Percentiles rank a stretch among this genome's conserved stretches.
Conservation (phyloP, 2,113 vertebrate species). For the Clupea harengus region DNA sequence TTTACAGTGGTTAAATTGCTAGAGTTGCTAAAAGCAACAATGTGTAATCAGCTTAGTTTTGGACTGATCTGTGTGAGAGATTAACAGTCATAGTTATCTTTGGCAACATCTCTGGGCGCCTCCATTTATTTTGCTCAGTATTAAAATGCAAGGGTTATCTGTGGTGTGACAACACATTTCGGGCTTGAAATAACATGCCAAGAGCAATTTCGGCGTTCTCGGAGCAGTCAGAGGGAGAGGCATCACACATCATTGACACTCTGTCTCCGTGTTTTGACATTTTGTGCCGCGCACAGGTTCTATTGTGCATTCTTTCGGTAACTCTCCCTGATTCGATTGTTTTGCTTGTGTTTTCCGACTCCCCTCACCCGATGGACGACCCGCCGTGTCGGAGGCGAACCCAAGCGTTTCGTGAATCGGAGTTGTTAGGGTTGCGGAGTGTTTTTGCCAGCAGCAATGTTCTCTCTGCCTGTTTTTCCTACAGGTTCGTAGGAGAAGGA, state of each 20-base stretch:
- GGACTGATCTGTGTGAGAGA: background rate
- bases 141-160: constrained; percentile 15
- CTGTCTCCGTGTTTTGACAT: constrained; percentile 48
- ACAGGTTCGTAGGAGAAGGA: background rate
- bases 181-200: constrained; percentile 28
- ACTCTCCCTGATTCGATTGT: constrained; percentile 46
- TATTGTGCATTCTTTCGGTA: constrained; percentile 45
- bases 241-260: constrained; percentile 38
- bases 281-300: constrained; percentile 38
- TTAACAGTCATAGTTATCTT: background rate
- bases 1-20: constrained; percentile 1
- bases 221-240: constrained; percentile 13
- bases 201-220: background rate
- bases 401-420: constrained; percentile 27
- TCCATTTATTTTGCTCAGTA: background rate
- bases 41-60: constrained; percentile 8
- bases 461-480: constrained; percentile 24
- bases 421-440: constrained; percentile 29
- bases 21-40: background rate
- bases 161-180: background rate
- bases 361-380: constrained; percentile 37
- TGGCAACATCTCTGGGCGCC: background rate
- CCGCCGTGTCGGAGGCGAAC: constrained; percentile 22
- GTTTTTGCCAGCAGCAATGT: constrained; percentile 41
- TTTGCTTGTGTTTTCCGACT: constrained; percentile 49